phyloP scores from a whole-genome alignment of 2,888 invertebrate genomes.

The Cephus rjabovi region DNA sequence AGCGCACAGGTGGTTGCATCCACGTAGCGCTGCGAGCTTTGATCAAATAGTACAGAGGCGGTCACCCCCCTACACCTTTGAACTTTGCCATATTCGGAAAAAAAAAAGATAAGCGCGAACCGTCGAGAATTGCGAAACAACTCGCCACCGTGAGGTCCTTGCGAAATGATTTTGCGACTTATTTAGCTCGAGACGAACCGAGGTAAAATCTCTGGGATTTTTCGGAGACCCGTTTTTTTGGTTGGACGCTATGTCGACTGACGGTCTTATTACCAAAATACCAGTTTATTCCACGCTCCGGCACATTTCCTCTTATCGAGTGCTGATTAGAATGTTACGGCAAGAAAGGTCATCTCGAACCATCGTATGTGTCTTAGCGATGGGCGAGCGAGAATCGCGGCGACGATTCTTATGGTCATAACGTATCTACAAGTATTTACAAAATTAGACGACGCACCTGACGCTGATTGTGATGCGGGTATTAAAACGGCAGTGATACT shows the following conservation, averaged over 20 bases:
- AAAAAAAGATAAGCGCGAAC: neutral
- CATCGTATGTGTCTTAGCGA: neutral
- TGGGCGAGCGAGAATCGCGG: neutral
- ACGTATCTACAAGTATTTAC: constrained; percentile 10
- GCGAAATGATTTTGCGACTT: neutral
- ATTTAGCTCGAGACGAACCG: neutral
- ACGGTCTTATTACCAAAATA: neutral
- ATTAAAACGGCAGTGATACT: neutral
- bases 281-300: neutral
- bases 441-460: constrained; percentile 3
- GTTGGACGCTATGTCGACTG: neutral
- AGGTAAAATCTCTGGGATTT: neutral
- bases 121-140: neutral
- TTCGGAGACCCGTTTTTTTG: neutral
- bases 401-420: neutral
- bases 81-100: neutral
- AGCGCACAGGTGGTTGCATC: neutral
- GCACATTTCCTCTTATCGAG: neutral
- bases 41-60: neutral
- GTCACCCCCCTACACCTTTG: neutral
- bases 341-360: neutral
- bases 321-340: neutral
- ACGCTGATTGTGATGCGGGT: neutral
- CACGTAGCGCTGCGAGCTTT: neutral
- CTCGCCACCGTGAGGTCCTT: neutral